Base-by-base conservation (phyloP, 2,888 invertebrate genomes). In the Drosophila rellima region DNA sequence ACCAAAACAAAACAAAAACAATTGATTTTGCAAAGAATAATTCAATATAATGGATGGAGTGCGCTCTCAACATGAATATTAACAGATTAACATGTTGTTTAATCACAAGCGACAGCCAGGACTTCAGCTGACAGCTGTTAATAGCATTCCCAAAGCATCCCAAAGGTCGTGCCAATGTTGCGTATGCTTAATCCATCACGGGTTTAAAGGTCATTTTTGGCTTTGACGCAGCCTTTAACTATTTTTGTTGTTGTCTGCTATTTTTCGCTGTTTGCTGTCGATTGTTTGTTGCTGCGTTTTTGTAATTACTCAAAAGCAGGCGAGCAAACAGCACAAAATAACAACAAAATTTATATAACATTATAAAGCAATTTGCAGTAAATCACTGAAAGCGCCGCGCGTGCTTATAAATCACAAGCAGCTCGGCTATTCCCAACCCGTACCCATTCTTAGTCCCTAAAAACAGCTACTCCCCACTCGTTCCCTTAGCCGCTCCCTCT, bases 281-380 rank as follows among this genome's bases (percentile, higher is more conserved):
- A 54, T 60, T 56, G 42, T 69, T 51, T 40, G 50, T 47, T 50
- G 54, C 63, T 74, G 52, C 63, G 42, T 20, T 74, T 73, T 67
- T 63, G 76, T 86, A 86, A 82, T 82, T 86, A 83, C 83, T 82
- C 73, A 67, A 61, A 54, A 70, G 73, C 82, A 86, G 82, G 70
- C 83, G 45, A 63, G 29, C 56, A 61, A 51, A 56, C 40, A 63
- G 39, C 44, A 44, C 26, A 11, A 42, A 51, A 31, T 37, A 74
- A 48, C 56, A 79, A 61, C 54, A 71, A 78, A 84, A 84, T 87
- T 66, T 84, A 83, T 83, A 87, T 83, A 85, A 85, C 85, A 88
- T 85, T 85, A 85, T 85, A 85, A 88, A 86, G 85, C 86, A 86
- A 86, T 88, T 86, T 86, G 88, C 88, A 88, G 87, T 86, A 86